phyloP scores from a whole-genome alignment of 2,113 vertebrate species.

The Notiomystis cincta region DNA sequence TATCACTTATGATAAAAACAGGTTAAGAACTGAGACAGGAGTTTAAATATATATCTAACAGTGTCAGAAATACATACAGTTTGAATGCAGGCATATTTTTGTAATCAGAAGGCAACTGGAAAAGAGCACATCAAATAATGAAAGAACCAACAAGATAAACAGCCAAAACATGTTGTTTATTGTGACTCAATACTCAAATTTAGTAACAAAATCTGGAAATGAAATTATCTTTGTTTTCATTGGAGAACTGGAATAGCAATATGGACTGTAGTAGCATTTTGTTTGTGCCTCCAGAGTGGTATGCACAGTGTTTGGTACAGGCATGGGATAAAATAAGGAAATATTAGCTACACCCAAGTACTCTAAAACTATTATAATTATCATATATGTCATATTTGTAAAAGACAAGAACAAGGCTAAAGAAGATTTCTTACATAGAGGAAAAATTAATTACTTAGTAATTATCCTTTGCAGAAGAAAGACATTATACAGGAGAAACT shows the following conservation, averaged over 20 bases:
- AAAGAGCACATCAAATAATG: neutral
- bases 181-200: slow-evolving; percentile 28
- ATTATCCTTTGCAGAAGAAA: neutral
- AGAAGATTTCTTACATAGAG: neutral
- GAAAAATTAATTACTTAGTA: neutral
- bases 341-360: neutral
- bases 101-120: neutral
- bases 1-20: slow-evolving; percentile 9
- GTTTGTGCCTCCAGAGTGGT: neutral
- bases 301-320: neutral
- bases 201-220: slow-evolving; percentile 18
- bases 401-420: neutral
- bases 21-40: neutral
- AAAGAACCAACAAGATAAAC: slow-evolving; percentile 3
- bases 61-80: slow-evolving; percentile 17
- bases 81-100: slow-evolving; percentile 1
- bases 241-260: neutral
- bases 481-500: neutral
- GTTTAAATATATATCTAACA: neutral
- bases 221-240: slow-evolving; percentile 21
- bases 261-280: neutral
- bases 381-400: neutral
- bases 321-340: neutral
- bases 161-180: slow-evolving; percentile 14
- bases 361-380: neutral